phyloP scores from a whole-genome alignment of 2,797 vertebrate genomes.

The Carapus acus region DNA sequence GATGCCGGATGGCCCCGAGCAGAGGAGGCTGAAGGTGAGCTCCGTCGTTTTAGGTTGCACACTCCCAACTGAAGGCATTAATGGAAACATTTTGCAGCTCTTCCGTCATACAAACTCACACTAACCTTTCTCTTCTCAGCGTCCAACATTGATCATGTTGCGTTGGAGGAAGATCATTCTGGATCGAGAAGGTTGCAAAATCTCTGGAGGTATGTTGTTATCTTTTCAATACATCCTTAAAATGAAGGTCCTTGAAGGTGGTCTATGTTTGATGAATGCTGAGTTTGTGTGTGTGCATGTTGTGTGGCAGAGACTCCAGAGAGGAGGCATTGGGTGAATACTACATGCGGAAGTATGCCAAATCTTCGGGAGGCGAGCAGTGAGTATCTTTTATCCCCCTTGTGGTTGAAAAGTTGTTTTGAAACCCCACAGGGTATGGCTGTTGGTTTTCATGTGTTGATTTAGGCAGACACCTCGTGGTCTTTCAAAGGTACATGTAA shows the following conservation, averaged over 20 bases:
- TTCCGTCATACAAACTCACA: background rate
- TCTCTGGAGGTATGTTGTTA: slow-evolving; percentile 97
- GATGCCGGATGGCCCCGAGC: slow-evolving; percentile 64
- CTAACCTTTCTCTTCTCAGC: slow-evolving; percentile 62
- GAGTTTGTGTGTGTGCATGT: slow-evolving; percentile 9
- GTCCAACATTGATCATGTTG: slow-evolving; percentile 85
- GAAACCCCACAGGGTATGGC: background rate
- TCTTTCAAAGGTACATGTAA: too few species aligned
- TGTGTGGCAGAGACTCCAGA: slow-evolving; percentile 80
- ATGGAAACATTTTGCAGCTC: background rate
- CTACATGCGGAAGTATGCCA: slow-evolving; percentile 97
- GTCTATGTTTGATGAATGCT: background rate
- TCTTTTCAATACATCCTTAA: too few species aligned
- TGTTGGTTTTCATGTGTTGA: background rate
- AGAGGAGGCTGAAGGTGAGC: slow-evolving; percentile 81
- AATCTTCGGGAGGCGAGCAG: slow-evolving; percentile 87
- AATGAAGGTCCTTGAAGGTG: too few species aligned
- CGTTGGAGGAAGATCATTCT: slow-evolving; percentile 89
- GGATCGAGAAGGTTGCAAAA: slow-evolving; percentile 89
- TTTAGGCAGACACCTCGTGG: too few species aligned
- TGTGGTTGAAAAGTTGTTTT: background rate
- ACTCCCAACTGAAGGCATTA: background rate
- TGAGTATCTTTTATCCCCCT: slow-evolving; percentile 62
- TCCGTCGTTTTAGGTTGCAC: background rate
- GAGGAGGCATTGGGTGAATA: slow-evolving; percentile 94